A percentile compares a stretch with the other conserved stretches of the same genome.
Evolutionary conservation across 2,797 vertebrate species (phyloP).

Genomic region (Poecilia velifera): DNA sequence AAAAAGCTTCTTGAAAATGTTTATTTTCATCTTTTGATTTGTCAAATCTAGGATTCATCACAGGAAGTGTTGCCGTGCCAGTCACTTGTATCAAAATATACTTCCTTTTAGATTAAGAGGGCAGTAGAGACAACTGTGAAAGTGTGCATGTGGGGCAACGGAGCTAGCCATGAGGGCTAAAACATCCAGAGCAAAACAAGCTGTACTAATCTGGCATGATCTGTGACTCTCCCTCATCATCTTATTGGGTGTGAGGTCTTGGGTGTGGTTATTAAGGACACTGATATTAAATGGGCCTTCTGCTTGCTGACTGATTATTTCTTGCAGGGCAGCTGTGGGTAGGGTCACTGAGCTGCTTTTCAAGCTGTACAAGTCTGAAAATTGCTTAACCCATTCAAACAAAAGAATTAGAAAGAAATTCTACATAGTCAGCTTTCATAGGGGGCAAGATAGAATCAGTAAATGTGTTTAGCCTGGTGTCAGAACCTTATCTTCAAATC

Average conservation of each 20-base stretch:
- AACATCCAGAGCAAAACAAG: constrained; percentile 72
- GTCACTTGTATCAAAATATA: constrained; percentile 70
- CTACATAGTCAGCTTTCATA: neutral
- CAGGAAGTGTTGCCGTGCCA: constrained; percentile 29
- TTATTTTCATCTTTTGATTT: constrained; percentile 28
- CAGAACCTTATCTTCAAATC: neutral
- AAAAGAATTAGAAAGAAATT: neutral
- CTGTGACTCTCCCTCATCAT: constrained; percentile 73
- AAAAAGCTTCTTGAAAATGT: constrained; percentile 24
- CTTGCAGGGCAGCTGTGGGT: constrained; percentile 62
- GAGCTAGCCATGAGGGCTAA: constrained; percentile 33
- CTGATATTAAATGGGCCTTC: constrained; percentile 80
- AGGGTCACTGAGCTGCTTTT: constrained; percentile 42
- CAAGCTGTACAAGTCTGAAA: constrained; percentile 36
- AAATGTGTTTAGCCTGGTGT: neutral
- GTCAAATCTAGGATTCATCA: constrained; percentile 47
- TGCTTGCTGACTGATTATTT: constrained; percentile 75
- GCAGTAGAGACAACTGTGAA: constrained; percentile 56
- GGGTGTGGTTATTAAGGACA: constrained; percentile 81
- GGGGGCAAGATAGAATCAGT: neutral
- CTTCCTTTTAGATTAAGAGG: constrained; percentile 64
- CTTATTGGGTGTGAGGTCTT: constrained; percentile 75
- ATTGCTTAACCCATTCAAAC: constrained; percentile 4
- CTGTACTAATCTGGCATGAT: constrained; percentile 74
- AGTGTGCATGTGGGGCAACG: constrained; percentile 23